phyloP scores from a whole-genome alignment of 1,140 invertebrate genomes.

The Odontomachus brunneus region DNA sequence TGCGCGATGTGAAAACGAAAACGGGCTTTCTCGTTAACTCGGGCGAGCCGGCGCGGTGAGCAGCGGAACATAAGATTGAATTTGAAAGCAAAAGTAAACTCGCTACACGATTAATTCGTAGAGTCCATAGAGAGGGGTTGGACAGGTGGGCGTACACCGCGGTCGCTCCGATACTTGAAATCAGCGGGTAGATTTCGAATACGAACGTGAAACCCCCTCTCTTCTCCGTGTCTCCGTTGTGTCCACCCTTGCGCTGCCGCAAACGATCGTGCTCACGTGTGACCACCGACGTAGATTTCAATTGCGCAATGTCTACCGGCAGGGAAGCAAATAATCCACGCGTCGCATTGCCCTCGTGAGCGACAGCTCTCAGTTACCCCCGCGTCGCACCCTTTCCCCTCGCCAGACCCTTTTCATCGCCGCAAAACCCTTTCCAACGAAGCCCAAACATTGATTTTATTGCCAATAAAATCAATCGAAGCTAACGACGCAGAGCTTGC shows the following conservation, averaged over 20 bases:
- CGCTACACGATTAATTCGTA: constrained; percentile 50
- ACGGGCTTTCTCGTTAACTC: constrained; percentile 53
- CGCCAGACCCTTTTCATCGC: constrained; percentile 21
- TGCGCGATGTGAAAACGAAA: constrained; percentile 19
- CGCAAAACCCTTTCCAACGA: constrained; percentile 61
- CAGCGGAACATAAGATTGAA: constrained; percentile 68
- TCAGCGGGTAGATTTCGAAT: constrained; percentile 41
- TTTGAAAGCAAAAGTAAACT: constrained; percentile 69
- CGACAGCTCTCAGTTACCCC: constrained; percentile 63
- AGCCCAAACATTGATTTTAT: constrained; percentile 78
- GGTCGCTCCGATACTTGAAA: constrained; percentile 37
- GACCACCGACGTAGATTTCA: constrained; percentile 79
- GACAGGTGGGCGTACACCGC: neutral
- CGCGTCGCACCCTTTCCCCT: neutral
- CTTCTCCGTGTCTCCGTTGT: constrained; percentile 34
- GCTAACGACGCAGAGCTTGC: constrained; percentile 52
- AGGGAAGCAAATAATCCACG: constrained; percentile 77
- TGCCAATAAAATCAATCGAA: constrained; percentile 72
- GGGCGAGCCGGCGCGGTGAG: constrained; percentile 35
- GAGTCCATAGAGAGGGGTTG: constrained; percentile 25
- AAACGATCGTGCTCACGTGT: constrained; percentile 69
- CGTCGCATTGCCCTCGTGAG: constrained; percentile 48
- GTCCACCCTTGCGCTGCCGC: constrained; percentile 59
- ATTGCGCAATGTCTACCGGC: constrained; percentile 77
- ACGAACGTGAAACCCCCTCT: constrained; percentile 43